These are phyloP conservation scores for Perca schrenkii DNA, from an alignment of 2,113 vertebrate species.

Conservation along the genomic window DNA sequence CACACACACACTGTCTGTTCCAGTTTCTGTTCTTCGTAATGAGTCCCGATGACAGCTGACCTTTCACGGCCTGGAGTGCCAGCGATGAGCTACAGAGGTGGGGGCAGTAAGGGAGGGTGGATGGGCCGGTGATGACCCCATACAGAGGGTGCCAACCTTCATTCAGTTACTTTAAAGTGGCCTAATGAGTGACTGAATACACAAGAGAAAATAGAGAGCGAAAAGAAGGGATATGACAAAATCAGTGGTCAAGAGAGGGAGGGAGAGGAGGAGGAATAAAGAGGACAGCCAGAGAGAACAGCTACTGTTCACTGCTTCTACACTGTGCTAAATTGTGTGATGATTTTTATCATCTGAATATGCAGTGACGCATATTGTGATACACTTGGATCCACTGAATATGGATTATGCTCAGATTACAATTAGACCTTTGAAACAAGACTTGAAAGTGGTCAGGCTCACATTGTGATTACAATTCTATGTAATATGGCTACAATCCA, in stretches of 20 bases:
- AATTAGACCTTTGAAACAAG: constrained; percentile 61
- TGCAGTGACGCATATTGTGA: constrained; percentile 44
- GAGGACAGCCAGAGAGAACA: constrained; percentile 4
- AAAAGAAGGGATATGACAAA: constrained; percentile 8
- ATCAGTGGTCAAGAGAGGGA: constrained; percentile 3
- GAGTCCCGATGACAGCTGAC: constrained; percentile 81
- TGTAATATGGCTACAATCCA: constrained; percentile 32
- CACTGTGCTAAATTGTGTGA: constrained; percentile 38
- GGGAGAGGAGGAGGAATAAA: constrained; percentile 2
- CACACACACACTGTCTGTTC: constrained; percentile 59
- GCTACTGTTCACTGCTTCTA: constrained; percentile 27
- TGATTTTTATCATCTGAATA: constrained; percentile 58
- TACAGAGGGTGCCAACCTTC: constrained; percentile 60
- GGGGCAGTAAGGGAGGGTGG: constrained; percentile 17
- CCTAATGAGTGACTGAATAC: constrained; percentile 57
- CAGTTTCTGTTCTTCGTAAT: constrained; percentile 72
- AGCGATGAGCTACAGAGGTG: constrained; percentile 32
- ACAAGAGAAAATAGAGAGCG: constrained; percentile 5
- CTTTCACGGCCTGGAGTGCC: constrained; percentile 73
- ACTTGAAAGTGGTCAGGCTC: constrained; percentile 43
- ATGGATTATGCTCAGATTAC: constrained; percentile 56
- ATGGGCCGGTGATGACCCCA: constrained; percentile 54
- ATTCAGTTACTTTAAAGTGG: constrained; percentile 58
- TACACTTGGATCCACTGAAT: constrained; percentile 45
- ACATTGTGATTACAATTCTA: constrained; percentile 16